Evolutionary conservation across 1,140 invertebrate species (phyloP).

Genomic region (Aphaenogaster floridana): DNA sequence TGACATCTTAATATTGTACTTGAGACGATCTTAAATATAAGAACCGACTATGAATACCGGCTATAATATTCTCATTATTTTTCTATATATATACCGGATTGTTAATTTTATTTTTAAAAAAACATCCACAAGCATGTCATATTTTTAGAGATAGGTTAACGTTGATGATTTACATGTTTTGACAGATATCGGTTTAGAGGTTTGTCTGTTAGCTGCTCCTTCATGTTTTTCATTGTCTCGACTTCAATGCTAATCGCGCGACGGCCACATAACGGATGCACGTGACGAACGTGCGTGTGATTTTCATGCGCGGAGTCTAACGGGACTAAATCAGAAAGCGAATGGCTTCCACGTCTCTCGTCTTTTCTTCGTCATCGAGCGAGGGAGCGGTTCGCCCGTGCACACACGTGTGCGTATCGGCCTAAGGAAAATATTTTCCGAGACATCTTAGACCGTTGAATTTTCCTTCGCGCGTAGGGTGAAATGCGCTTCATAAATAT

Average conservation of each 20-base stretch:
- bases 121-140: background rate
- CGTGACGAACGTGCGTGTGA: constrained; percentile 14
- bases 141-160: background rate
- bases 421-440: constrained; percentile 50
- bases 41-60: no score
- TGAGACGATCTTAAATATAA: no score
- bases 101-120: background rate
- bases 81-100: background rate
- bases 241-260: constrained; percentile 33
- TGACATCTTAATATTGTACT: no score
- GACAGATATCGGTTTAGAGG: background rate
- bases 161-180: background rate
- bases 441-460: background rate
- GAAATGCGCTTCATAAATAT: constrained; percentile 14
- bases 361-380: constrained; percentile 28
- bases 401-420: background rate
- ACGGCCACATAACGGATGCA: constrained; percentile 49
- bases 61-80: background rate
- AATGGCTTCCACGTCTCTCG: constrained; percentile 42
- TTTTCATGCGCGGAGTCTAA: constrained; percentile 37
- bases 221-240: constrained; percentile 37
- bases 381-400: constrained; percentile 1
- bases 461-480: background rate
- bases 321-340: constrained; percentile 41
- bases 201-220: background rate